Base-by-base conservation (phyloP, 2,797 vertebrate genomes). In the Mus caroli region DNA sequence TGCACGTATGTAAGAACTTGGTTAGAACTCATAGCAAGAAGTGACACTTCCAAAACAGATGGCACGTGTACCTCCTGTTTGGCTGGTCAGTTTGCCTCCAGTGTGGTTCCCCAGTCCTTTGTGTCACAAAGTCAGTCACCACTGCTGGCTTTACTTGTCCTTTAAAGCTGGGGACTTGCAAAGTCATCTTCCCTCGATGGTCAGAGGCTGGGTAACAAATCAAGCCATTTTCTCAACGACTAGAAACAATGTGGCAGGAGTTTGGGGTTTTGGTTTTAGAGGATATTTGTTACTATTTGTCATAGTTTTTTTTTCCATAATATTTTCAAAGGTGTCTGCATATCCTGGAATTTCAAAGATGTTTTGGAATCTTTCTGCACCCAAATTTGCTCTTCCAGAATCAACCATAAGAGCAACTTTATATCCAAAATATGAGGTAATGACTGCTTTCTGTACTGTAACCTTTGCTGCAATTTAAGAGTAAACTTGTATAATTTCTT, bases 391-490 rank as follows among this genome's bases (percentile, higher is more conserved):
- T 82, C 98, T 98, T 95, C 97, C 98, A 24, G 97, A 98, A 43
- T 98, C 97, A 95, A 87, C 97, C 58, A 97, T 99, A 94, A 98
- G 98, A 92, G 96, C 98, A 97, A 98, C 90, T 1, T 95, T 99
- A n/a, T 99, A 99, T 97, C 97, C 99, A 79, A 97, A 98, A 37
- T 99, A 98, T 95, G 98, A 99, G 98, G 98, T 99, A 98, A 97
- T 12, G 64, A 97, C 93, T 83, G 24, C 90, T 96, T 94, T 96
- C 54, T 95, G 1, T 95, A 22, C 93, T 80, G 12, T 79, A 28
- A 24, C n/a, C 83, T 34, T 87, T 82, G 15, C 71, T 86, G 7
- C 31, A 88, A 73, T 69, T 84, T 85, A 87, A 91, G 71, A 91
- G 91, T 89, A 84, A 78, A 90, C 50, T 37, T 91, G 34, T 85